Evolutionary conservation across 2,113 vertebrate species (phyloP), one percentile per base, ranked within the genome.

Genomic region (Halichoerus grypus): DNA sequence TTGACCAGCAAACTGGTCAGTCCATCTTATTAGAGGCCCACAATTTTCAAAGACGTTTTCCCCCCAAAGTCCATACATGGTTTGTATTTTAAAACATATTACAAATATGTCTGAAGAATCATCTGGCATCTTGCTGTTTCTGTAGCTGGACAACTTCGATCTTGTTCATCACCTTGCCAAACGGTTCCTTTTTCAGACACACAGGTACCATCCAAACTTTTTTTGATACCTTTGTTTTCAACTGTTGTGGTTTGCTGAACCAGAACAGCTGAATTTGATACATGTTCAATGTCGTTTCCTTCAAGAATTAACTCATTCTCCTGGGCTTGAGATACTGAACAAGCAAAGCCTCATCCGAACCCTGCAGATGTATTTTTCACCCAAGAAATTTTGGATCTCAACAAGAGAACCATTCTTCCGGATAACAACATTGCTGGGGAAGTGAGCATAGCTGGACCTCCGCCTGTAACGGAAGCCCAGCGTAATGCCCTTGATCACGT

Each of bases 221-320:
- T 76, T 12, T 18, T 42, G 8, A 13, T 65, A 85, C 28, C 42
- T 28, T 14, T 76, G 69, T 42, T 49, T 93, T 85, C 36, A 86
- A 65, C n/a, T 65, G 49, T 31, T 93, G 71, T 36, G 26, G 1
- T 26, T 53, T 86, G 82, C 82, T 93, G 13, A 76, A 77, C 63
- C 57, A 53, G 76, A 86, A 57, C 57, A 18, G n/a, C 24, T 63
- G n/a, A 63, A 18, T 42, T 53, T 77, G 42, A 77, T 86, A 42
- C 71, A 89, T 82, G 42, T 61, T 74, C 65, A 82, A 13, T 74
- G 51, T 63, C 4, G 0, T 72, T 89, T 63, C 86, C 77, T 94
- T 82, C 77, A 82, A 31, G 65, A 94, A 89, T 74, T 71, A 94
- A 94, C 76, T 87, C n/a, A 55, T 42, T 53, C 65, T 79, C 55